Conservation (phyloP, 2,888 invertebrate genomes). For the Phortica magna region DNA sequence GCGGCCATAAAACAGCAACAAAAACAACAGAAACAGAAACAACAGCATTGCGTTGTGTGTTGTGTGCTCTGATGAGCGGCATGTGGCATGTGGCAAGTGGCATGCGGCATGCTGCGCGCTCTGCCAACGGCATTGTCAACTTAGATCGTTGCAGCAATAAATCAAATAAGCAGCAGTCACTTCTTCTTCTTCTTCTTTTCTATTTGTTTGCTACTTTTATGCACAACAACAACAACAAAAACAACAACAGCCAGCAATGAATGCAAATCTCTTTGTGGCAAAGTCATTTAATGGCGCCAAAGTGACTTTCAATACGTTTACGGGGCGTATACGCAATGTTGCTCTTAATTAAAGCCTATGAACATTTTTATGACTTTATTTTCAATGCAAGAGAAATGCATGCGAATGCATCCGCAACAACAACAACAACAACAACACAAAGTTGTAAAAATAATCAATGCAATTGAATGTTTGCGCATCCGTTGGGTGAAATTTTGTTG, state of each 20-base stretch:
- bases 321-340: neutral
- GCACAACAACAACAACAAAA: neutral
- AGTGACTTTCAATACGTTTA: neutral
- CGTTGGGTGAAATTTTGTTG: neutral
- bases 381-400: neutral
- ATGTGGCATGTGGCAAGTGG: too few relatives aligned
- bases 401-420: neutral
- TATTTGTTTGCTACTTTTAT: neutral
- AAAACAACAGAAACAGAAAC: too few relatives aligned
- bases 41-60: too few relatives aligned
- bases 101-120: too few relatives aligned
- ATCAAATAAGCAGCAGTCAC: neutral
- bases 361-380: neutral
- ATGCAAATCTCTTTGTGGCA: too few relatives aligned
- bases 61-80: too few relatives aligned
- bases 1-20: too few relatives aligned
- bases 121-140: too few relatives aligned
- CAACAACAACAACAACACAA: neutral
- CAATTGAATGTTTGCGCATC: conserved; percentile 1
- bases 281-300: neutral
- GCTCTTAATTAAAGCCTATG: neutral
- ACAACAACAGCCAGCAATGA: too few relatives aligned
- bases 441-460: neutral
- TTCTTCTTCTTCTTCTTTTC: neutral
- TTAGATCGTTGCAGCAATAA: too few relatives aligned